phyloP scores from a whole-genome alignment of 2,113 vertebrate genomes.

The Dipodomys spectabilis region DNA sequence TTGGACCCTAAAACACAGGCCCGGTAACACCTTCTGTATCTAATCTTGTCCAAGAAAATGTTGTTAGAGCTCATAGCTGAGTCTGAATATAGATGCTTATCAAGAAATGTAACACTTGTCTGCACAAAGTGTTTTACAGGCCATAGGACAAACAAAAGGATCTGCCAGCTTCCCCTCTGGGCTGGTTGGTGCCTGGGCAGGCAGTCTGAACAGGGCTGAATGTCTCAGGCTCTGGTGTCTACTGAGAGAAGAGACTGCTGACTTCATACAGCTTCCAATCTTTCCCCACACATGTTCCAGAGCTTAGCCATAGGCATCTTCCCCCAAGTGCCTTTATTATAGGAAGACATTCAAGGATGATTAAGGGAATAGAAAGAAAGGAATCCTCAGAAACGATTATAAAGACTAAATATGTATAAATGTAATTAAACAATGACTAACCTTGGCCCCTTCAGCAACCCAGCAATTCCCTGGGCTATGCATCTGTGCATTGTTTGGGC shows the following conservation, averaged over 20 bases:
- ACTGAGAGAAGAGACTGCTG: not conserved
- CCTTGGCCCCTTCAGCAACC: not conserved
- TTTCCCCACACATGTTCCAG: not conserved
- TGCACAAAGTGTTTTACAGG: constrained; percentile 28
- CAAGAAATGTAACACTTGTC: constrained; percentile 53
- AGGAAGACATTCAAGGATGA: constrained; percentile 69
- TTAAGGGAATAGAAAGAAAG: constrained; percentile 75
- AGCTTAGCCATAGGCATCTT: not conserved
- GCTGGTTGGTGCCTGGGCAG: not conserved
- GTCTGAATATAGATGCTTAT: constrained; percentile 75
- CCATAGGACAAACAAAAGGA: constrained; percentile 39
- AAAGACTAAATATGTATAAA: constrained; percentile 69
- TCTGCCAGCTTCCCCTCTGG: not conserved
- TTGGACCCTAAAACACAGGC: not conserved
- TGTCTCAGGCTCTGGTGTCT: not conserved
- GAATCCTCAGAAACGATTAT: constrained; percentile 77
- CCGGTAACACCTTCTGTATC: not conserved
- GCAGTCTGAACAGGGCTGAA: not conserved
- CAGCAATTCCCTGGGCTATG: not conserved
- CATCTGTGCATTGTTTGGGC: constrained; percentile 40
- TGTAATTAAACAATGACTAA: constrained; percentile 70
- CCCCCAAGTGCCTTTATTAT: constrained; percentile 54
- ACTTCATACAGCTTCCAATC: not conserved
- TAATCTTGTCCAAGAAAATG: constrained; percentile 60
- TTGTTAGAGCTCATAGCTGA: constrained; percentile 66